Evolutionary conservation across 2,113 vertebrate species (phyloP), one percentile per base, ranked within the genome.

Genomic region (Cyprinodon variegatus): DNA sequence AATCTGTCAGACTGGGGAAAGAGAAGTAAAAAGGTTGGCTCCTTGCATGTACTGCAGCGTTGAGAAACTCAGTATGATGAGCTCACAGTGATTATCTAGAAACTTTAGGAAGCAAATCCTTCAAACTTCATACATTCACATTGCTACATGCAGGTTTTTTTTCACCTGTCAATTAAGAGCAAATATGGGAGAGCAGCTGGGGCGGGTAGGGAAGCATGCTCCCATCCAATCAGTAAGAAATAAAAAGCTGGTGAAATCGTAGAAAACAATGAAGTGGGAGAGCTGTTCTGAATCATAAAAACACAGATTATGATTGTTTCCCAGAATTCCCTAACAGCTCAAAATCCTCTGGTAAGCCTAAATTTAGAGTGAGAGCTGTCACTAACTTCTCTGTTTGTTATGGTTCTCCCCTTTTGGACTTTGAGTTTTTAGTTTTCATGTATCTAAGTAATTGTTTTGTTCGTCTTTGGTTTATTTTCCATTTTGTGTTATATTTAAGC

Each of bases 301-400:
- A 68, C 68, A 12, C 15, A 37, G 73, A 76, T 22, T 48, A 62
- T 37, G 72, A 64, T 36, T 36, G 36, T 65, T 74, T 77, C 61
- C 2, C n/a, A 20, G 69, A 75, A 70, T 59, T 73, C 46, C 36
- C 68, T 43, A 14, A 81, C 67, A 4, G 15, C 77, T 61, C n/a
- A 68, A 38, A 36, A 13, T 7, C 8, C 3, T 39, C 36, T 37
- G 70, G 36, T 40, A 39, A 60, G 73, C 76, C 71, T 78, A 86
- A 79, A 65, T 61, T 61, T 70, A 61, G 86, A 84, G 38, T 78
- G 48, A 69, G 62, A 84, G 76, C 60, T 86, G 70, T 74, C 74
- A 46, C 36, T 22, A 43, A 46, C 20, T 15, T 79, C 40, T 65
- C 11, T 4, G 12, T 62, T 57, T 67, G 68, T 41, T 61, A 29